Evolutionary conservation across 2,113 vertebrate species (phyloP), one percentile per base, ranked within the genome.

Genomic region (Orientallactaga bullata): DNA sequence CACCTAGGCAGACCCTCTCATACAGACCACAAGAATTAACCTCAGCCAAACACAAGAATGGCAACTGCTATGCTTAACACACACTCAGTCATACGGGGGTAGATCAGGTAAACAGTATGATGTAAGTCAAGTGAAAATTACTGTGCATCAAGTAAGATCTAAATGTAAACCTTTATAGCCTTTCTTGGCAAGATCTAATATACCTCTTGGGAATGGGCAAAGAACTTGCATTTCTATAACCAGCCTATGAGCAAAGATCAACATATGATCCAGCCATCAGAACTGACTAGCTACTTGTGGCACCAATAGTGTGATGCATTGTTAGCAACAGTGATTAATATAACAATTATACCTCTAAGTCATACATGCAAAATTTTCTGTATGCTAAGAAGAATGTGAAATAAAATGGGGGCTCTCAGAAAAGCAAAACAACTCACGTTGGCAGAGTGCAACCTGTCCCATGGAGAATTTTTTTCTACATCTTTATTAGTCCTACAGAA

Each of bases 381-480:
- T 79, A 35, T 66, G 23, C 58, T 78, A 28, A 60, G 39, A 78
- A 74, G 51, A 92, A 85, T 79, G n/a, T 78, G 26, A 5, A 58
- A 81, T 81, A n/a, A 91, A 91, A 66, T 60, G 24, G 66, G 28
- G 87, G 81, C 87, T 77, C 83, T 11, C 51, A 51, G 88, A 39
- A 30, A 60, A 69, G 21, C 7, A 10, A 68, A 77, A 78, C 42
- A n/a, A 55, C 30, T 37, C 51, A 79, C 63, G 84, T 74, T 10
- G 28, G 71, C 42, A 91, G 51, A 79, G 82, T 32, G 7, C 32
- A 73, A n/a, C 23, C 63, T 85, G 77, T 42, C 78, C 73, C 10
- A 4, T 7, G 39, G 61, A 30, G 42, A 17, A n/a, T 30, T 95
- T 87, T 65, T 86, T 84, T 51, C 72, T 74, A 63, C 3, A 39